Percentiles rank a stretch among this genome's conserved stretches.
Conservation (phyloP, 2,113 vertebrate species). For the Forbesichthys papilliferus region DNA sequence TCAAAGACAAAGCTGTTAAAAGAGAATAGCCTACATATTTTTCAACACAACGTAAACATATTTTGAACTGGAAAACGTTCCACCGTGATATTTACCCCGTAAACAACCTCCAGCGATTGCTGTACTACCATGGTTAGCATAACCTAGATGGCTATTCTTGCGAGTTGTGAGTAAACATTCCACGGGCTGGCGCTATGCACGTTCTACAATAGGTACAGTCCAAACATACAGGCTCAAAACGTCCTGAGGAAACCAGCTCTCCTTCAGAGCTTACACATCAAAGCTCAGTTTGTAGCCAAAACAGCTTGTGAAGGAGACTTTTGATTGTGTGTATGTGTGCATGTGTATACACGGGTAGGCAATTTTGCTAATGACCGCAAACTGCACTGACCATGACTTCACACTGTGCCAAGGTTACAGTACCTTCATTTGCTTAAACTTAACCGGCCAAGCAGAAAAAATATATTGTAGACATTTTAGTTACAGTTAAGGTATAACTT, state of each 20-base stretch:
- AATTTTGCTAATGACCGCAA: neutral
- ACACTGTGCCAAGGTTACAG: no score
- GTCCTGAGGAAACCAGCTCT: conserved; percentile 63
- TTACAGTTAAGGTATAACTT: no score
- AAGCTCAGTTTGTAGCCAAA: conserved; percentile 28
- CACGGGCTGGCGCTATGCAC: conserved; percentile 16
- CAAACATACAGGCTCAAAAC: conserved; percentile 32
- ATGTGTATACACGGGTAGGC: neutral
- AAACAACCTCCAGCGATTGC: neutral
- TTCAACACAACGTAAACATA: no score
- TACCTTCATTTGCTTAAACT: no score
- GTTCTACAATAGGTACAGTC: neutral
- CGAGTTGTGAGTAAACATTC: neutral
- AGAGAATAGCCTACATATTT: no score
- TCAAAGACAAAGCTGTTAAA: no score
- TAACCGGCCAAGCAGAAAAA: no score
- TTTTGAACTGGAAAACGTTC: no score
- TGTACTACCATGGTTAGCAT: neutral
- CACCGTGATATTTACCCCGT: no score
- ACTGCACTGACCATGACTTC: no score
- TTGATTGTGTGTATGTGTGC: neutral
- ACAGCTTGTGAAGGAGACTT: neutral
- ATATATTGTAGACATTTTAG: no score
- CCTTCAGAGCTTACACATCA: conserved; percentile 44
- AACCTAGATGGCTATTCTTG: no score